Conservation (phyloP, 2,797 vertebrate species). For the Amazona finschi region DNA sequence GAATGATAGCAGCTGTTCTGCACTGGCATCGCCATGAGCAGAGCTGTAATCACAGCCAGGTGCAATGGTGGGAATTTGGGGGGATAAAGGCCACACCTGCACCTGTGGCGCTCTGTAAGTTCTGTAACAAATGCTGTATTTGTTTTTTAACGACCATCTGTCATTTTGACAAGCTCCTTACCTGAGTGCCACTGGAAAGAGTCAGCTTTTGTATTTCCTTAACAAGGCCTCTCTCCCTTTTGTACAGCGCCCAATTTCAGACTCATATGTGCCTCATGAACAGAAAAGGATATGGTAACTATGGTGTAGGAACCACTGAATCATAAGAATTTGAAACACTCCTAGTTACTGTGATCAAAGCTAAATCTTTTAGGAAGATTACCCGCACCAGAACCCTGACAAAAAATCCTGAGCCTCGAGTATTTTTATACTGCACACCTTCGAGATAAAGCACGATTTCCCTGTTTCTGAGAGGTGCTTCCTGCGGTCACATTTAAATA, state of each 20-base stretch:
- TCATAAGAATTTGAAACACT: conserved; percentile 65
- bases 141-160: conserved; percentile 5
- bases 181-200: background rate
- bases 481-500: background rate
- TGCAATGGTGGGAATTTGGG: conserved; percentile 7
- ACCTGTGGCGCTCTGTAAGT: conserved; percentile 47
- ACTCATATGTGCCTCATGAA: background rate
- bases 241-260: background rate
- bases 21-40: background rate
- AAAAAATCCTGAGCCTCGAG: conserved; percentile 65
- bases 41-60: conserved; percentile 38
- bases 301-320: conserved; percentile 55
- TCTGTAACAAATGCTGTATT: background rate
- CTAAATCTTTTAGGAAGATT: conserved; percentile 85
- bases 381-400: conserved; percentile 74
- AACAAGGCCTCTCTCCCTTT: background rate
- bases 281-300: conserved; percentile 28
- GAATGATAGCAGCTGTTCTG: conserved; percentile 27
- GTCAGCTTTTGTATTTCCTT: background rate
- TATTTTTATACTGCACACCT: conserved; percentile 47
- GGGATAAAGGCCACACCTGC: background rate
- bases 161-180: conserved; percentile 42
- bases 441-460: conserved; percentile 21
- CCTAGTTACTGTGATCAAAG: conserved; percentile 73
- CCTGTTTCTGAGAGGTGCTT: background rate